A percentile compares a stretch with the other conserved stretches of the same genome.
Evolutionary conservation across 92 coral and sea anemone species (phyloP).

Genomic region (Anthopleura xanthogrammica): DNA sequence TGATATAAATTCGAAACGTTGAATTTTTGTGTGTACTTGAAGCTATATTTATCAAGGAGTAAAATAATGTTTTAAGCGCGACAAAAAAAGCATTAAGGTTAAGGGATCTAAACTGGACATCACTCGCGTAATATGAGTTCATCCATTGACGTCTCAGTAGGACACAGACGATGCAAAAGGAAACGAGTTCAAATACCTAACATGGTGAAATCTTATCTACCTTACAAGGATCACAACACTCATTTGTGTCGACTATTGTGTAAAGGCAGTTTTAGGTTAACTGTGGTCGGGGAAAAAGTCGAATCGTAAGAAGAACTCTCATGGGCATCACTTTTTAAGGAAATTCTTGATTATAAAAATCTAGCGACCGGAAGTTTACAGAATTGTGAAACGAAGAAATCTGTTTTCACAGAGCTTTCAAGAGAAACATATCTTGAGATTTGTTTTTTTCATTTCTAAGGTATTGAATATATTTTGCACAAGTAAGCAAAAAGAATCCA

Average conservation of each 20-base stretch:
- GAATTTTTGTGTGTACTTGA: background rate
- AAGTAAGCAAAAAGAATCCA: background rate
- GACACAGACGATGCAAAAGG: slow-evolving; percentile 2
- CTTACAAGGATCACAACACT: slow-evolving; percentile 11
- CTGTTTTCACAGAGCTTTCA: background rate
- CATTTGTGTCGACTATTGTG: background rate
- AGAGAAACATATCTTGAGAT: background rate
- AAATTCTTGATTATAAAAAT: background rate
- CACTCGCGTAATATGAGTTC: slow-evolving; percentile 11
- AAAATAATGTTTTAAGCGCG: background rate
- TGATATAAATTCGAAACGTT: background rate
- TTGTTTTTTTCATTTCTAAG: background rate
- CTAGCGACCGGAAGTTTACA: slow-evolving; percentile 12
- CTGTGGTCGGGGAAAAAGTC: background rate
- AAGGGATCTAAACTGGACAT: slow-evolving; percentile 7
- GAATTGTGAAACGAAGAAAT: slow-evolving; percentile 1
- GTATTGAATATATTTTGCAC: background rate
- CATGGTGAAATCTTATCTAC: slow-evolving; percentile 5
- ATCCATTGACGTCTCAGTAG: slow-evolving; percentile 25
- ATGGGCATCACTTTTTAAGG: background rate
- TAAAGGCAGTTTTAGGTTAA: background rate
- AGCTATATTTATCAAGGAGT: too few relatives aligned
- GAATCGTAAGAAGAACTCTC: background rate
- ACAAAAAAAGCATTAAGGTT: slow-evolving; percentile 1
- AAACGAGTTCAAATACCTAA: slow-evolving; percentile 2